Evolutionary conservation across 2,113 vertebrate species (phyloP), one percentile per base, ranked within the genome.

Genomic region (Euleptes europaea): DNA sequence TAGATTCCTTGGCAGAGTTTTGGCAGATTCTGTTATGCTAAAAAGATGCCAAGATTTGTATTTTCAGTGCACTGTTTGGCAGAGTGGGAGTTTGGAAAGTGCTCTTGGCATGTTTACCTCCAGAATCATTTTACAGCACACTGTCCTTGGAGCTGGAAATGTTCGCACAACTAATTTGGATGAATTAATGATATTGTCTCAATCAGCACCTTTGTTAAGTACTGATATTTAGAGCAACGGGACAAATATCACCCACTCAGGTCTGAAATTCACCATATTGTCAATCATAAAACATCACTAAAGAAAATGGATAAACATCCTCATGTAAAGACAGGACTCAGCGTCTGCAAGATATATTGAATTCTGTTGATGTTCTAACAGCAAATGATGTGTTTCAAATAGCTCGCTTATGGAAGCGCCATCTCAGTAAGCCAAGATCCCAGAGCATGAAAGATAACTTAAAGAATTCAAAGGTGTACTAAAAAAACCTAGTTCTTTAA

Each of bases 401-500:
- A 82, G 3, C 9, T 60, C 23, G 35, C 14, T n/a, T 2, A 47
- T 26, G 42, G 47, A 31, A 35, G 67, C n/a, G 60, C 49, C 63
- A 67, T 76, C 67, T 72, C 49, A 88, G 57, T 0, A 0, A 63
- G n/a, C 35, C 33, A 83, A 72, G 47, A 47, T 90, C 69, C 72
- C 47, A 80, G 7, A 65, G 38, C 33, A 80, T 83, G 76, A 57
- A 80, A 80, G 44, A 0, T n/a, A 10, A 13, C 47, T 19, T 38
- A 31, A 67, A 19, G 2, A 51, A n/a, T 87, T 78, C 91, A 88
- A 93, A 85, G 91, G 87, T 88, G 2, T 66, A 86, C 66, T 5
- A 90, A 93, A 91, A 84, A 93, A 91, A 82, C 91, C 90, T 85
- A 47, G 75, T 86, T 84, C 86, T 26, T 4, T 0, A 0, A 5